Percentiles rank a stretch among this genome's conserved stretches.
Conservation (phyloP, 2,113 vertebrate species). For the Phrynocephalus versicolor region DNA sequence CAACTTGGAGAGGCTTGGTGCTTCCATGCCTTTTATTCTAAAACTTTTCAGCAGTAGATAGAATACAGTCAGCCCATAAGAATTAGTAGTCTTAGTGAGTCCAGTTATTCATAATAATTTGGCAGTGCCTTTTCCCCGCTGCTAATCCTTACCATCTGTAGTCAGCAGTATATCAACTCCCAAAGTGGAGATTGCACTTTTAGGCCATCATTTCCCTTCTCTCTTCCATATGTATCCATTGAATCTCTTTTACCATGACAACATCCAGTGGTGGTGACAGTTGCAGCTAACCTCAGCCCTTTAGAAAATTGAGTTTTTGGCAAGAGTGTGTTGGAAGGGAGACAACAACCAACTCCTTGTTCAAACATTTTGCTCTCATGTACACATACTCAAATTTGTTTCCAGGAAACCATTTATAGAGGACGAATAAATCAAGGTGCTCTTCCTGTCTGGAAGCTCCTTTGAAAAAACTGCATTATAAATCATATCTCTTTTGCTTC, state of each 20-base stretch:
- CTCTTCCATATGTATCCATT: neutral
- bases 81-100: neutral
- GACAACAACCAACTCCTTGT: neutral
- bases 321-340: slow-evolving; percentile 11
- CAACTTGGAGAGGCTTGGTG: neutral
- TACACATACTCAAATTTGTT: neutral
- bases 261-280: neutral
- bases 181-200: neutral
- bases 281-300: slow-evolving; percentile 2
- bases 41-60: neutral
- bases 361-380: neutral
- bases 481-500: neutral
- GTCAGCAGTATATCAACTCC: neutral
- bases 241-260: neutral
- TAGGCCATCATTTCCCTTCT: neutral
- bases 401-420: slow-evolving; percentile 27
- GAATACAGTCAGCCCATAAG: neutral
- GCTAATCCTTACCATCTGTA: neutral
- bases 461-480: neutral
- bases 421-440: slow-evolving; percentile 18
- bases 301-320: slow-evolving; percentile 21
- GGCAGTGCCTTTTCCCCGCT: neutral
- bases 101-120: neutral
- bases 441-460: slow-evolving; percentile 20
- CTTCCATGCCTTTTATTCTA: neutral